Percentiles rank a stretch among this genome's conserved stretches.
Evolutionary conservation across 2,113 vertebrate species (phyloP).

Genomic region (Tachysurus vachellii): DNA sequence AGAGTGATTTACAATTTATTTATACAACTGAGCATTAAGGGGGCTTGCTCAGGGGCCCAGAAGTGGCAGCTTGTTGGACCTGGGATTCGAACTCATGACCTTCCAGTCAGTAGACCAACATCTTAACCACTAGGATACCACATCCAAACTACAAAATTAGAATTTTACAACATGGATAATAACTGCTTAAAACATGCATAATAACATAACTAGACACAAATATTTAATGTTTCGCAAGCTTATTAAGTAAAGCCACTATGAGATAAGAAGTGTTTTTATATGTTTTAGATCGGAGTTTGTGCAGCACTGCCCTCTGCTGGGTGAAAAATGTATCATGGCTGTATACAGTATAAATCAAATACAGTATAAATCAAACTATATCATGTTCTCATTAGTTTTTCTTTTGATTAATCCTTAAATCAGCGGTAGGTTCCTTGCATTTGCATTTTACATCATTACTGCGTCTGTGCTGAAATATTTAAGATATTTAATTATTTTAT

Average conservation of each 20-base stretch:
- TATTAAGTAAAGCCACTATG: neutral
- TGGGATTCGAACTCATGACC: no score
- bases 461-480: neutral
- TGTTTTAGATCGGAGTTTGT: neutral
- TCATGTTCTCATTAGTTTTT: neutral
- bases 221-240: neutral
- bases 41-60: no score
- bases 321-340: neutral
- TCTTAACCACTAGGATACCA: no score
- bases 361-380: neutral
- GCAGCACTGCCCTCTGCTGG: slow-evolving; percentile 47
- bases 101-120: no score
- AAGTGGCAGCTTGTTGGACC: no score
- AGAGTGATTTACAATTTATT: no score
- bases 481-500: neutral
- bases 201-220: neutral
- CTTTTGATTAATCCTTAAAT: neutral
- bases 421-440: neutral
- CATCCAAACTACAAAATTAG: no score
- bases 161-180: no score
- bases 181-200: neutral
- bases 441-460: neutral
- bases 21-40: no score
- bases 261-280: neutral
- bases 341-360: neutral